Percentiles rank a stretch among this genome's conserved stretches.
Evolutionary conservation across 2,888 invertebrate species (phyloP).

Genomic region (Pinctada fucata): DNA sequence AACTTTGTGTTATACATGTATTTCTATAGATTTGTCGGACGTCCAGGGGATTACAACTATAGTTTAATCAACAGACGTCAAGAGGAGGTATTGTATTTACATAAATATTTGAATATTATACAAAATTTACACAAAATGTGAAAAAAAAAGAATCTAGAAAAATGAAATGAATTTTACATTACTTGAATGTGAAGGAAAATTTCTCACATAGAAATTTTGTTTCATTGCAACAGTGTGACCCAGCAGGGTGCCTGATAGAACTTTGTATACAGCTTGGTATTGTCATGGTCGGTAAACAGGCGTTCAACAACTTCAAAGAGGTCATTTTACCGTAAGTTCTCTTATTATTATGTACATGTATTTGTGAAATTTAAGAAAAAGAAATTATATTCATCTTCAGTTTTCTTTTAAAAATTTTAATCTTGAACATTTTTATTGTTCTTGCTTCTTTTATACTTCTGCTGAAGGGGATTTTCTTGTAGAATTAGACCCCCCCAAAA

Average conservation of each 20-base stretch:
- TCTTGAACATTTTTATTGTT: no score
- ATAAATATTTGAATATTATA: neutral
- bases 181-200: neutral
- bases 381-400: no score
- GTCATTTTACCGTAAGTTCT: constrained; percentile 88
- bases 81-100: constrained; percentile 64
- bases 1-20: neutral
- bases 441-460: no score
- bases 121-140: neutral
- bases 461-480: no score
- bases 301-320: constrained; percentile 92
- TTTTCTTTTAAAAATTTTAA: no score
- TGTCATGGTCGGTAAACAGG: constrained; percentile 97
- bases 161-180: neutral
- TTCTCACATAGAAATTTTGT: neutral
- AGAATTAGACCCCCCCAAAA: no score
- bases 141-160: no score
- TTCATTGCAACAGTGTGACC: constrained; percentile 84
- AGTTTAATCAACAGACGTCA: constrained; percentile 61
- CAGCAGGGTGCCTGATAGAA: constrained; percentile 94
- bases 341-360: neutral
- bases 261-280: constrained; percentile 94
- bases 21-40: constrained; percentile 62
- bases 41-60: constrained; percentile 68
- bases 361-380: no score